Percentiles rank a stretch among this genome's conserved stretches.
phyloP scores from a whole-genome alignment of 92 coral and sea anemone genomes.

The Zoanthus gigantus region DNA sequence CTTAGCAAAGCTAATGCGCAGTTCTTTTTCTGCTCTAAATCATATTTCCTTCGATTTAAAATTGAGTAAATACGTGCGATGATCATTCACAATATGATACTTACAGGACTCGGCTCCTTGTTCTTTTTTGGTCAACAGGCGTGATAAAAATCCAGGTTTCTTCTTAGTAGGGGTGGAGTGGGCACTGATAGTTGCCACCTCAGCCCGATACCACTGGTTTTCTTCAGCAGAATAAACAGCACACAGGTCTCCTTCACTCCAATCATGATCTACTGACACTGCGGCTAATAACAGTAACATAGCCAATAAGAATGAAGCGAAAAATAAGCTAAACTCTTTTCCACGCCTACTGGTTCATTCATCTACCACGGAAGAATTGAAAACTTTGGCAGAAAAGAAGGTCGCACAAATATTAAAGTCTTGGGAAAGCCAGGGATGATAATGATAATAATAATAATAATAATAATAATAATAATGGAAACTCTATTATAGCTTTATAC shows the following conservation, averaged over 20 bases:
- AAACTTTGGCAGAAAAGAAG: too few relatives aligned
- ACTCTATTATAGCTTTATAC: too few relatives aligned
- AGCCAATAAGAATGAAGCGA: background rate
- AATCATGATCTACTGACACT: background rate
- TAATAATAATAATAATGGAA: too few relatives aligned
- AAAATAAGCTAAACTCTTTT: background rate
- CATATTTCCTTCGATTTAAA: too few relatives aligned
- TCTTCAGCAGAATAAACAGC: background rate
- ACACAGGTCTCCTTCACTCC: slow-evolving; percentile 44
- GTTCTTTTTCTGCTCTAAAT: too few relatives aligned
- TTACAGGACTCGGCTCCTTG: slow-evolving; percentile 14
- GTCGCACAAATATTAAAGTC: too few relatives aligned
- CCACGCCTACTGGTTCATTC: too few relatives aligned
- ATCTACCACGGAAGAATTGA: background rate
- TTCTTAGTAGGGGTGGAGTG: slow-evolving; percentile 22
- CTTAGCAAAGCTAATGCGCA: too few relatives aligned
- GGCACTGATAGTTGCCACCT: slow-evolving; percentile 12
- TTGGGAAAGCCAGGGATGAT: background rate
- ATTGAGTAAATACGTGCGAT: background rate
- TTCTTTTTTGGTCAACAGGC: slow-evolving; percentile 33
- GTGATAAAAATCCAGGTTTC: slow-evolving; percentile 43
- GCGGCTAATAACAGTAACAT: background rate
- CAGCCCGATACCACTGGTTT: slow-evolving; percentile 36
- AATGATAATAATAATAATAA: too few relatives aligned
- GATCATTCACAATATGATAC: background rate